phyloP scores from a whole-genome alignment of 2,113 vertebrate genomes.

The Tyto alba region DNA sequence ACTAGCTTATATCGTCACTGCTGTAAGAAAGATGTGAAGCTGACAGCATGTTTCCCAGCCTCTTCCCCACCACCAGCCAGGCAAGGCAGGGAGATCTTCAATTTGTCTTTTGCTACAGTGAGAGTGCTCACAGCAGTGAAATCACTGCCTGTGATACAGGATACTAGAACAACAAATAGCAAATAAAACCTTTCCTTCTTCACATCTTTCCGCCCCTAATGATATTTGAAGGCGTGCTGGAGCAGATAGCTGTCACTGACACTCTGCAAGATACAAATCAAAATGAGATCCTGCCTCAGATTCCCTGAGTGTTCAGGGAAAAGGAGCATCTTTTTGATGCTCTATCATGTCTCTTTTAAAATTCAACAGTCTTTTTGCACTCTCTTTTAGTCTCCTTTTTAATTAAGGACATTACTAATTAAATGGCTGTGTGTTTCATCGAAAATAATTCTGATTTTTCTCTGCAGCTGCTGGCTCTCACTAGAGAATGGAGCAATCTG shows the following conservation, averaged over 20 bases:
- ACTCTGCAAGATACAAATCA: background rate
- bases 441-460: background rate
- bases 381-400: background rate
- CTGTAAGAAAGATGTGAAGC: background rate
- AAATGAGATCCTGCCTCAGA: background rate
- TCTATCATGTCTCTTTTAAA: background rate
- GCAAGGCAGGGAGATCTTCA: background rate
- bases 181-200: background rate
- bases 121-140: background rate
- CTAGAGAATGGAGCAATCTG: conserved; percentile 87
- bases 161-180: background rate
- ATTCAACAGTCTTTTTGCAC: background rate
- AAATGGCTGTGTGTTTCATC: background rate
- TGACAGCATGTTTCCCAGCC: background rate
- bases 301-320: fast-evolving
- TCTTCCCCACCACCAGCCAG: background rate
- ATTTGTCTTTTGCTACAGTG: background rate
- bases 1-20: too few species aligned
- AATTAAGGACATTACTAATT: background rate
- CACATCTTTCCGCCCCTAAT: background rate
- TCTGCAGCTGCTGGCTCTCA: conserved; percentile 91
- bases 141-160: background rate
- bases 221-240: background rate
- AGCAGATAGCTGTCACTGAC: background rate
- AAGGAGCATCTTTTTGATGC: background rate